A percentile compares a stretch with the other conserved stretches of the same genome.
Conservation (phyloP, 2,888 invertebrate genomes). For the Plemyria rubiginata region DNA sequence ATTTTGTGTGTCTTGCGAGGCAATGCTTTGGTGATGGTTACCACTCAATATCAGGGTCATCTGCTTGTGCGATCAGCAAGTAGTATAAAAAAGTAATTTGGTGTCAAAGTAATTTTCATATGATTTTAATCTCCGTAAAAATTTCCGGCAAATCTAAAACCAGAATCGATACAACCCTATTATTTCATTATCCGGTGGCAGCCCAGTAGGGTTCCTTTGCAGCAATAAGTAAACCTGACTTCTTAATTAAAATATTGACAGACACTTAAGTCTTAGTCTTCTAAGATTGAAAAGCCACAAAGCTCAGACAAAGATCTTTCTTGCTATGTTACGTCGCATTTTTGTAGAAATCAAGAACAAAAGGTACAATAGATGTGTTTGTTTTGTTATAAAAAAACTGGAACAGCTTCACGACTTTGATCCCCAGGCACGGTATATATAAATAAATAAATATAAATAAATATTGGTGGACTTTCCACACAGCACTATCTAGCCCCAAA, state of each 20-base stretch:
- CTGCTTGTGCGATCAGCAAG: no score
- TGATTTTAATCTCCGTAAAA: background rate
- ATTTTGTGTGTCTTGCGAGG: no score
- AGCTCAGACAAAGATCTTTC: background rate
- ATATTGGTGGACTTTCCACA: no score
- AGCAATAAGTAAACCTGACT: constrained; percentile 43
- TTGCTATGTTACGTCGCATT: background rate
- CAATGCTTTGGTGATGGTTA: no score
- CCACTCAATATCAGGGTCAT: no score
- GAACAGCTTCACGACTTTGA: no score
- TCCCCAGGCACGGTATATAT: no score
- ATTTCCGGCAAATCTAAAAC: constrained; percentile 3
- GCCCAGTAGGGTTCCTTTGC: constrained; percentile 45
- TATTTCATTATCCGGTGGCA: constrained; percentile 39
- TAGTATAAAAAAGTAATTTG: no score
- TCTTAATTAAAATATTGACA: constrained; percentile 46
- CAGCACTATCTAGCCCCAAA: no score
- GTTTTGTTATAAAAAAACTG: background rate
- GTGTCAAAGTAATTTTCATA: no score
- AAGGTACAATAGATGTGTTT: background rate
- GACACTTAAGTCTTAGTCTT: constrained; percentile 25
- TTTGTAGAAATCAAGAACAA: background rate
- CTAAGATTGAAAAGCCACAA: constrained; percentile 19
- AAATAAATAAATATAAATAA: no score
- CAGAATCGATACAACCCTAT: constrained; percentile 13